Conservation (phyloP, 1,140 invertebrate species). For the Hestina assimilis region DNA sequence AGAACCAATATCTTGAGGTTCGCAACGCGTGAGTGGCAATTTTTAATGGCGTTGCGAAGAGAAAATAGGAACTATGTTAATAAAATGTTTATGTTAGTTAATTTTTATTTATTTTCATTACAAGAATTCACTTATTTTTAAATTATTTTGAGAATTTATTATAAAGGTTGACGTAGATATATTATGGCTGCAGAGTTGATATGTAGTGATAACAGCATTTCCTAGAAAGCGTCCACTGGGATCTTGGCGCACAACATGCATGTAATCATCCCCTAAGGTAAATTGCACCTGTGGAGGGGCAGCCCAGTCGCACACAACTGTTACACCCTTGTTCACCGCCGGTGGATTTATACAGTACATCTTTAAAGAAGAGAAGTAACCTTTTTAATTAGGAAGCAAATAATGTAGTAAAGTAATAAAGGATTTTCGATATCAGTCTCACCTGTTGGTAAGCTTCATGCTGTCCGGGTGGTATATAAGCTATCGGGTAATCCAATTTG, state of each 20-base stretch:
- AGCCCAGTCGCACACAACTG: constrained; percentile 59
- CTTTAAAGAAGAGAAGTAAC: constrained; percentile 32
- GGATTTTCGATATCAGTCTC: constrained; percentile 14
- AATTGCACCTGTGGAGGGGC: constrained; percentile 60
- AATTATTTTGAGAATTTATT: neutral
- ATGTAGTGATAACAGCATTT: constrained; percentile 61
- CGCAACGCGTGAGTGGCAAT: too few species aligned
- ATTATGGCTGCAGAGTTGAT: constrained; percentile 59
- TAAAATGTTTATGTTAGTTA: neutral
- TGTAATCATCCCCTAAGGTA: constrained; percentile 55
- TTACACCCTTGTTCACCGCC: constrained; percentile 48
- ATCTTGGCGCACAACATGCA: constrained; percentile 61
- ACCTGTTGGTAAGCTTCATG: constrained; percentile 58
- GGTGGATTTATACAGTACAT: constrained; percentile 56
- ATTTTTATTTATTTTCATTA: neutral
- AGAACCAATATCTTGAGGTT: too few species aligned
- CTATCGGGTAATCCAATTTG: constrained; percentile 49
- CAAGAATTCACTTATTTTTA: neutral
- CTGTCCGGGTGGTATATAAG: constrained; percentile 49
- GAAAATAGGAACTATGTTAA: neutral
- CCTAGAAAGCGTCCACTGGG: constrained; percentile 47
- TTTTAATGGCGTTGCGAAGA: too few species aligned
- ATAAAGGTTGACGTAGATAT: constrained; percentile 11
- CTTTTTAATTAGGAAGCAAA: neutral
- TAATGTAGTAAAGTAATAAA: neutral